Evolutionary conservation across 2,797 vertebrate genomes (phyloP).

Genomic region (Paratrypauchen microcephalus): DNA sequence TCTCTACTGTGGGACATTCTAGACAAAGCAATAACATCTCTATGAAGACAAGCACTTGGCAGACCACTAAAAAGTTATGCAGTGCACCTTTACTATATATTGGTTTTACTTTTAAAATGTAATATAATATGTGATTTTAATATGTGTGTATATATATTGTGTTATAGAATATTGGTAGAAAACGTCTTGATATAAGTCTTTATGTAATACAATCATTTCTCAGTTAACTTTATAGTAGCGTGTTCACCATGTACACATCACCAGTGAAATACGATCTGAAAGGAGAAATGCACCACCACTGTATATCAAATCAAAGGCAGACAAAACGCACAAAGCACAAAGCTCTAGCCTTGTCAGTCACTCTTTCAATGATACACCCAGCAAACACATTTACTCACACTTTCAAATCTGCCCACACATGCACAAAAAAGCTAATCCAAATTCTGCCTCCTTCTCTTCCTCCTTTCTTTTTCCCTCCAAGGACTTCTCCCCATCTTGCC

Average conservation of each 20-base stretch:
- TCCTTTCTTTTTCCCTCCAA: conserved; percentile 22
- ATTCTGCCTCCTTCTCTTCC: conserved; percentile 1
- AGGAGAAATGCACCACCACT: background rate
- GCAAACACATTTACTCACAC: conserved; percentile 10
- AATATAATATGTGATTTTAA: too few relatives aligned
- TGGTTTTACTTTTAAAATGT: too few relatives aligned
- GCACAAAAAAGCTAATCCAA: conserved; percentile 19
- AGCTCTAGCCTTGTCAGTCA: conserved; percentile 30
- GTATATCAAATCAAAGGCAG: conserved; percentile 41
- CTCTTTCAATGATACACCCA: conserved; percentile 24
- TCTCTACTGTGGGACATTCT: too few relatives aligned
- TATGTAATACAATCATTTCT: background rate
- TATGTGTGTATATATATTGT: background rate
- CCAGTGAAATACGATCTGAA: conserved; percentile 1
- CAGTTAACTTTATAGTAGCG: background rate
- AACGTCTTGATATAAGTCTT: background rate
- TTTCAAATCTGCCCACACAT: conserved; percentile 13
- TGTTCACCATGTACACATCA: background rate
- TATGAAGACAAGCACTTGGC: too few relatives aligned
- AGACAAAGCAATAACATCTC: too few relatives aligned
- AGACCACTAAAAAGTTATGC: too few relatives aligned
- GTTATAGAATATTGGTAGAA: background rate
- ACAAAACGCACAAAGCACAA: conserved; percentile 41
- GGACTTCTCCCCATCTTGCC: conserved; percentile 50
- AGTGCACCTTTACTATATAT: too few relatives aligned